Evolutionary conservation across 2,888 invertebrate species (phyloP), one percentile per base, ranked within the genome.

Genomic region (Habroteleia sp.): DNA sequence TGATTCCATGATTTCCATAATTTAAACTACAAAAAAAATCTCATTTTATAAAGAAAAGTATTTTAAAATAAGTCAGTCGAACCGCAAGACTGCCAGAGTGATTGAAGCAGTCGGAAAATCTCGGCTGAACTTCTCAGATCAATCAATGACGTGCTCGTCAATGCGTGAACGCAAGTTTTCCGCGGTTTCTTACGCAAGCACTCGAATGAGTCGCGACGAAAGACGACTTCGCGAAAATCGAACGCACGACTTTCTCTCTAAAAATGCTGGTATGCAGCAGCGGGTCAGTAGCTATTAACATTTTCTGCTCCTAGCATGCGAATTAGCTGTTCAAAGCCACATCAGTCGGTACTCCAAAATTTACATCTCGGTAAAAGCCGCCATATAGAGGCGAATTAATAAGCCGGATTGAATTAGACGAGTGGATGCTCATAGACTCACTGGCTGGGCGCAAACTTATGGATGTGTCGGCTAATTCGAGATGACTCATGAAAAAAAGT

Each of bases 211-310:
- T 11, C 27, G 39, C 54, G 39, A 50, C 37, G 35, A 50, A 39
- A 39, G 39, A 54, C 54, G 37, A 37, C 27, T 54, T 27, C 17
- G 27, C 39, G 39, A 16, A 17, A 41, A 37, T 16, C 37, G 25
- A 52, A n/a, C 8, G 13, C 10, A 31, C 46, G 35, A 52, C 52
- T 52, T 52, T 52, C 52, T 52, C 52, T 52, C 27, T 23, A 52
- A 52, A 52, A 52, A 52, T 52, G 52, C 27, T 14, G 13, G 46
- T 20, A 10, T 4, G 29, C 10, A 4, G 10, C 13, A 8, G 35
- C 25, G 31, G 35, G 25, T 37, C 37, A 37, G 37, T 37, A 37
- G 52, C 50, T n/a, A n/a, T 50, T 35, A 14, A 8, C 29, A 48
- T 33, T 33, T 20, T 11, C 35, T 25, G 14, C 11, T 6, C n/a